Evolutionary conservation across 2,797 vertebrate species (phyloP), one percentile per base, ranked within the genome.

Genomic region (Crenichthys baileyi): DNA sequence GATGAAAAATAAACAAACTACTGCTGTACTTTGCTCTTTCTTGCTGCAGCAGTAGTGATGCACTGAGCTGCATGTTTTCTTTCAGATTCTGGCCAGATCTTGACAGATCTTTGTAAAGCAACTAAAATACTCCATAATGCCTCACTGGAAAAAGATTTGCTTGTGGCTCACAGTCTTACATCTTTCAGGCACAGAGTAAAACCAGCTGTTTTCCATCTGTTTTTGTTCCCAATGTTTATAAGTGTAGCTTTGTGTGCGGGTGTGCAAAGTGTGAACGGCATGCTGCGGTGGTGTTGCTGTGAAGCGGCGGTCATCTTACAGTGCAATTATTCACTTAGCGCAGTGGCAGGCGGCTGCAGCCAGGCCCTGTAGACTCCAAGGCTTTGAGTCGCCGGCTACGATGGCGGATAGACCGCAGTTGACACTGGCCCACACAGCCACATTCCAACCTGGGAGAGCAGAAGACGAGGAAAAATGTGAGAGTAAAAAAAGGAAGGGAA

Each of bases 321-420:
- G 88, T 92, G 89, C 90, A 94, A 94, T 94, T 93, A 95, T 94
- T 95, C 93, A 94, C 94, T 94, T 93, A 93, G 87, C 65, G 80
- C 81, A 78, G 85, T 72, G 90, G 86, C 92, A 72, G 84, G 87
- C 87, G 74, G 89, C 87, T 87, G 9, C 88, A 84, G 90, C 83
- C 88, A 72, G 72, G 83, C 83, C 85, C 84, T 93, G 93, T 93
- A 92, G 93, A 90, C 91, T 93, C 88, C 86, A 83, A 92, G 87
- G 82, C 76, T 85, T 55, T 22, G 39, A 85, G 86, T 83, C 60
- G 80, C 85, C 85, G 91, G 90, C 87, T 85, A 79, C 73, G 72
- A 83, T 87, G 75, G 88, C 88, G 88, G 83, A 91, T 76, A 87
- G 82, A 93, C 92, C 92, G 87, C 91, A 92, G 93, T 92, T 93